Evolutionary conservation across 1,140 invertebrate species (phyloP), one percentile per base, ranked within the genome.

Genomic region (Metaphire vulgaris): DNA sequence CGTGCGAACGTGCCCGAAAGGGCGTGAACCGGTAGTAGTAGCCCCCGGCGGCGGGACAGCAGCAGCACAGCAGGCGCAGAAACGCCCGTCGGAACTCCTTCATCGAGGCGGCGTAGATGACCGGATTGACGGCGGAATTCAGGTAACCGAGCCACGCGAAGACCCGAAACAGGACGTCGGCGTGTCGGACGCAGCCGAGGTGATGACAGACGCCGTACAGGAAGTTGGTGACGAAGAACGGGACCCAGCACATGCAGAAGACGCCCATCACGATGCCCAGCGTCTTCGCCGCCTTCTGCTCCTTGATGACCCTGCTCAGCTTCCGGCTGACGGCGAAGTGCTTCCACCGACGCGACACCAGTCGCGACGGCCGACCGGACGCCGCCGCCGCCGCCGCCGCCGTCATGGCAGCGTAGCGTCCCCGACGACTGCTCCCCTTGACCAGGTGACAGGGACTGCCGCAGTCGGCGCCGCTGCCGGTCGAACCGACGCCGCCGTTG

Each of bases 31-130:
- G 6, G 41, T 56, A 56, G 41, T 56, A 6, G 41, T 56, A 56
- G n/a, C n/a, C n/a, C 21, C 41, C 41, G 21, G 6, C 6, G 6
- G 41, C 6, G 21, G 6, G 21, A 56, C 41, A 56, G 41, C 41
- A 56, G 41, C 76, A 77, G 33, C 34, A 77, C n/a, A 81, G 76
- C 33, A 82, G 80, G 32, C 82, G 81, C 21, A 80, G 70, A 77
- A 88, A 88, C 26, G 86, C 86, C 67, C 94, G 92, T 87, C 95
- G 89, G 87, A 98, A 98, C 85, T 98, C 96, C 83, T 92, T 89
- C 85, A 93, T 96, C 92, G 94, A 97, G 82, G 93, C 96, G 1
- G 95, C 95, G 86, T 98, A 98, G 81, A 98, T 98, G 74, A 97
- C 92, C 0, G 95, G 95, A 88, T 97, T 98, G 94, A 98, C 96